Percentiles rank a stretch among this genome's conserved stretches.
Evolutionary conservation across 2,113 vertebrate species (phyloP).

Genomic region (Cavia aperea): DNA sequence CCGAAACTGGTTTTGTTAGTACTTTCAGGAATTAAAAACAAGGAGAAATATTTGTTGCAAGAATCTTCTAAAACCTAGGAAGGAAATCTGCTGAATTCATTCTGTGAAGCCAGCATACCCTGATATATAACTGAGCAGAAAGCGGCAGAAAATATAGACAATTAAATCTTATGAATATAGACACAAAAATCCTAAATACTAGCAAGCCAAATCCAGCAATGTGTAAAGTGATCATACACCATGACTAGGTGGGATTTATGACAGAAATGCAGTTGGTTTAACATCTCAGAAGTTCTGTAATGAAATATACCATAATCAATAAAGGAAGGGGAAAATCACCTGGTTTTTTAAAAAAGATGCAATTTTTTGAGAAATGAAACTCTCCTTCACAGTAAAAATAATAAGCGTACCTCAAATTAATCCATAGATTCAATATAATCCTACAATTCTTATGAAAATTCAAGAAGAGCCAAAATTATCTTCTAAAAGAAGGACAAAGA

Average conservation of each 20-base stretch:
- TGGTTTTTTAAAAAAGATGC: background rate
- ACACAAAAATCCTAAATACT: background rate
- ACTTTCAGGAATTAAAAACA: background rate
- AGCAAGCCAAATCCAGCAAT: background rate
- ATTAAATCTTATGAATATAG: background rate
- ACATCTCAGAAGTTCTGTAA: background rate
- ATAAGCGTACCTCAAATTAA: background rate
- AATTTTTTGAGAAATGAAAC: slow-evolving; percentile 5
- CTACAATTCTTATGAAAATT: background rate
- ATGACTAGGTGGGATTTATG: background rate
- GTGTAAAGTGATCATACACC: background rate
- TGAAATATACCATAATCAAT: background rate
- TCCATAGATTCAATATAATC: background rate
- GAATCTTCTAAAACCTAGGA: background rate
- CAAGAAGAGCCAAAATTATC: background rate
- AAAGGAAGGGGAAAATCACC: background rate
- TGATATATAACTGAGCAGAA: background rate
- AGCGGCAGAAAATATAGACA: background rate
- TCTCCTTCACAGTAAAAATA: background rate
- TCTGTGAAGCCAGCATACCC: background rate
- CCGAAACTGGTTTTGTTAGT: background rate
- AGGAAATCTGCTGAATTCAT: background rate
- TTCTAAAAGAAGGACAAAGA: background rate
- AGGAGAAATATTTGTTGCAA: background rate
- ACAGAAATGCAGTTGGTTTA: background rate